phyloP scores from a whole-genome alignment of 2,888 invertebrate genomes.

The Petrolisthes cinctipes region DNA sequence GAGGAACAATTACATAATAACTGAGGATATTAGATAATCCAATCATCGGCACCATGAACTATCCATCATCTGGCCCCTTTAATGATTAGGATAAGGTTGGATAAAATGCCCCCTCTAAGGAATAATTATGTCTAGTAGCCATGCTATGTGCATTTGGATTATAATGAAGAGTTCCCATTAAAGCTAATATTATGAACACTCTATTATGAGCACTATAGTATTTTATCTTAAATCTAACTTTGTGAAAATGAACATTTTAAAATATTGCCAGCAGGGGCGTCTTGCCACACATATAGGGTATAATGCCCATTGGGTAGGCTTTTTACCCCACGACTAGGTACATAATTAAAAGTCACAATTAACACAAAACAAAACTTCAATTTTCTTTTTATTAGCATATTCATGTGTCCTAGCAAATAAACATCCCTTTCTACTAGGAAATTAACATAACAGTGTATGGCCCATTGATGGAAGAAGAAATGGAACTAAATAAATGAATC shows the following conservation, averaged over 20 bases:
- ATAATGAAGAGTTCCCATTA: neutral
- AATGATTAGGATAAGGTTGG: conserved; percentile 5
- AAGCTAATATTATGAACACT: conserved; percentile 6
- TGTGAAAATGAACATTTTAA: conserved; percentile 4
- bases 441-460: conserved; percentile 3
- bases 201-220: neutral
- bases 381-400: conserved; percentile 1
- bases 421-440: neutral
- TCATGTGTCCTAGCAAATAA: neutral
- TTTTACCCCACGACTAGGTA: conserved; percentile 18
- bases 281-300: conserved; percentile 16
- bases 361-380: neutral
- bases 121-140: conserved; percentile 10
- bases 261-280: neutral
- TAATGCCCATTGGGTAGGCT: neutral
- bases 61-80: no score
- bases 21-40: no score
- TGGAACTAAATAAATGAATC: neutral
- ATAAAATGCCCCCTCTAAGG: neutral
- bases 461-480: neutral
- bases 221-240: conserved; percentile 11
- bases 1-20: no score
- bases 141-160: conserved; percentile 1
- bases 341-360: conserved; percentile 2
- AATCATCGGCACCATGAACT: no score